A percentile compares a stretch with the other conserved stretches of the same genome.
Evolutionary conservation across 2,113 vertebrate genomes (phyloP).

Genomic region (Acrocephalus arundinaceus): DNA sequence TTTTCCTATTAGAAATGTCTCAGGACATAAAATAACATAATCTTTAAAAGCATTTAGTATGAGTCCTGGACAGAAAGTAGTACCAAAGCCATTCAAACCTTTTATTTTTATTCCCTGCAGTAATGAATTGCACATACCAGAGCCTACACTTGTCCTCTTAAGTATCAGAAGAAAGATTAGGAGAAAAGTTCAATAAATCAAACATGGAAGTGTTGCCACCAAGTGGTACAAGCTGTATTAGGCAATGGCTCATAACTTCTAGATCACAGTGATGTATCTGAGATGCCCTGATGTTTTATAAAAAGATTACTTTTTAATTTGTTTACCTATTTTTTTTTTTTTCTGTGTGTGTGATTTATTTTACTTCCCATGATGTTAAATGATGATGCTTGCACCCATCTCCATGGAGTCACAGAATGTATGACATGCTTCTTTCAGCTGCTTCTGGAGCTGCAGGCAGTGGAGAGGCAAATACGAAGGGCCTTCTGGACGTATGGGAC

Average conservation of each 20-base stretch:
- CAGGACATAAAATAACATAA: background rate
- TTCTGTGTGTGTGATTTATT: background rate
- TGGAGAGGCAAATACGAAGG: background rate
- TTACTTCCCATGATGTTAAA: background rate
- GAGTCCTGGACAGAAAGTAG: background rate
- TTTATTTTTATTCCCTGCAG: background rate
- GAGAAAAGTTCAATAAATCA: constrained; percentile 70
- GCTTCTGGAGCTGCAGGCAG: background rate
- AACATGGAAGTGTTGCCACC: constrained; percentile 78
- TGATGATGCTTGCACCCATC: background rate
- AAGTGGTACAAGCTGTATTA: constrained; percentile 73
- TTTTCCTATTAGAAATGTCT: background rate
- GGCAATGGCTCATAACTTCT: constrained; percentile 41
- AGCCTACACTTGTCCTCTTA: constrained; percentile 2
- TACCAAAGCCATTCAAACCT: background rate
- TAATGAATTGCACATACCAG: constrained; percentile 29
- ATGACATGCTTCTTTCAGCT: background rate
- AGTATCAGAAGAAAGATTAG: constrained; percentile 39
- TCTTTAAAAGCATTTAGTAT: background rate
- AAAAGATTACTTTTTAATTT: background rate
- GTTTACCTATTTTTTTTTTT: background rate
- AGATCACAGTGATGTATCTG: background rate
- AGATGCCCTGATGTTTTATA: background rate
- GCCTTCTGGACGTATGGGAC: background rate
- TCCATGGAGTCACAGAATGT: background rate